Evolutionary conservation across 2,888 invertebrate species (phyloP), one percentile per base, ranked within the genome.

Genomic region (Agonopterix alstromeriana): DNA sequence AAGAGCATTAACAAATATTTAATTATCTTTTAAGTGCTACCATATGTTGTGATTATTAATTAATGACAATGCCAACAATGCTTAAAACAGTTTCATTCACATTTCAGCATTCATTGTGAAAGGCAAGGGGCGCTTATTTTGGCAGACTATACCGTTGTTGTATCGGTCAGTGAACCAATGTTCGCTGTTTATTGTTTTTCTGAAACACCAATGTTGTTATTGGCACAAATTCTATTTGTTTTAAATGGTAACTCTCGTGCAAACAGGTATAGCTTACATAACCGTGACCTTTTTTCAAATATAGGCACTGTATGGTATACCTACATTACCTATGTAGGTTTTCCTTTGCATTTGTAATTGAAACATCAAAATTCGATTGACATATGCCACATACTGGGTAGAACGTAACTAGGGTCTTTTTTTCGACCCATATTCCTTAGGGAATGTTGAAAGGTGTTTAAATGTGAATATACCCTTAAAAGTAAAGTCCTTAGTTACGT

Each of bases 141-240:
- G 85, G 85, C 85, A 84, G 69, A 70, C 70, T 59, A 64, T 61
- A 49, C 60, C 63, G 61, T 62, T 70, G 65, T 69, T 70, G 65
- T 69, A 72, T 67, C 77, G 84, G 84, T 76, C 82, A 75, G 63
- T 78, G 85, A 85, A 82, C 85, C 64, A 52, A 48, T 50, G 54
- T 52, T 49, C 52, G 53, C 49, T 79, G 82, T 84, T 85, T 86
- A 80, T 86, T 85, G 82, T 84, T 83, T 79, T 85, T 82, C 75
- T 78, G 73, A 77, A 73, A 70, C 72, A 76, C 66, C 64, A 62
- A 63, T 85, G 84, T 85, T 84, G 81, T 65, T 83, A 81, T 85
- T 86, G 86, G 85, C 86, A 79, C 77, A 74, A 71, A 66, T 65
- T 70, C 67, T 86, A 83, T 86, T 86, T 85, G 82, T 85, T 82